Base-by-base conservation (phyloP, 37 sponge, comb jelly and placozoan genomes). In the Ianthella basta region DNA sequence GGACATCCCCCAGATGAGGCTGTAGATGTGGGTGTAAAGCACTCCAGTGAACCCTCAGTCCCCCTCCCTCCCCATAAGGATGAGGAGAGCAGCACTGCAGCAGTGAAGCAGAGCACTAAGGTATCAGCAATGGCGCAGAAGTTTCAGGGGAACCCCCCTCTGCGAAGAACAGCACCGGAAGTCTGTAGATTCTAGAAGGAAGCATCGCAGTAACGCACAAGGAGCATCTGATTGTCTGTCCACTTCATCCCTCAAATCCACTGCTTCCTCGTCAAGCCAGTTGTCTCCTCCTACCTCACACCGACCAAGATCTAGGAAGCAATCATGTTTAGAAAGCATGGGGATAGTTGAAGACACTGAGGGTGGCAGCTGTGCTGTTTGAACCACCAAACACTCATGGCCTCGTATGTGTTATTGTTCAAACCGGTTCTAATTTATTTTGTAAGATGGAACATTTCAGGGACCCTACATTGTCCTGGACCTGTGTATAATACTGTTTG, bases 311-410 rank as follows among this genome's bases (percentile, higher is more conserved):
- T 18, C 37, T 1, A 44, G 78, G 25, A 50, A 75, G 1, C 64
- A 61, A 12, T 29, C 24, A 13, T n/a, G 29, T 27, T 10, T 75
- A 24, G 54, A 75, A 41, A 16, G 20, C 1, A 30, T 75, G 33
- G 78, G 78, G 0, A 75, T 75, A 50, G 40, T 75, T 2, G 78
- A 75, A 44, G 78, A 75, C 53, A 36, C 37, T 24, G 53, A 41
- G 4, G 78, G 78, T n/a, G 78, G 78, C 41, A 75, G 54, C 53
- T 75, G 2, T 75, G 78, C 20, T 2, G 78, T 75, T 15, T 75
- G 25, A 41, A 0, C 29, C 21, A 5, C 15, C 36, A 4, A 32
- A 4, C 5, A 70, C 27, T 13, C 14, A 10, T 61, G 64, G 24
- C 27, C 64, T 61, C 4, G 4, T 13, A 4, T 10, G 4, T n/a